Evolutionary conservation across 1,140 invertebrate species (phyloP).

Genomic region (Papilio glaucus): DNA sequence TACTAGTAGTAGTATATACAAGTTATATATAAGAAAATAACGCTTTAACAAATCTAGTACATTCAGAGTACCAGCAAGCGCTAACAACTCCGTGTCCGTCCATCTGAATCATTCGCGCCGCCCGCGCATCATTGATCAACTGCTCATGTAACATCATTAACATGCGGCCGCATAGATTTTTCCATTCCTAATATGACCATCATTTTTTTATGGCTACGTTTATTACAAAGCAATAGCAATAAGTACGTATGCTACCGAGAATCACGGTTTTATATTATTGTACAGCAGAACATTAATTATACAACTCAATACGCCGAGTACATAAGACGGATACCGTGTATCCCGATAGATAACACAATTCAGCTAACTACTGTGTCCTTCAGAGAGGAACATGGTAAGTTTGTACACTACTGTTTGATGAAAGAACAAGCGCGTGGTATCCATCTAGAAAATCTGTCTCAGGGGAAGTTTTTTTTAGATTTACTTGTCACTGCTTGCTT

Average conservation of each 20-base stretch:
- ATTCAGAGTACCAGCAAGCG: not conserved
- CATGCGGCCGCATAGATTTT: conserved; percentile 32
- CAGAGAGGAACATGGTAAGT: not conserved
- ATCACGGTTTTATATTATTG: not conserved
- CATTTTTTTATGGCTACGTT: conserved; percentile 3
- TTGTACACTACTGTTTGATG: not conserved
- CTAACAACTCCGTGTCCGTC: conserved; percentile 12
- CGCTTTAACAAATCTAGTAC: no score
- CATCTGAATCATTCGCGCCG: conserved; percentile 30
- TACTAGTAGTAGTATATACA: no score
- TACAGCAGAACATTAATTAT: not conserved
- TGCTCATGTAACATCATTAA: conserved; percentile 34
- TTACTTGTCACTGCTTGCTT: no score
- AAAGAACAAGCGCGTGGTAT: no score
- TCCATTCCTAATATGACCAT: conserved; percentile 35
- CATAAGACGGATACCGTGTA: no score
- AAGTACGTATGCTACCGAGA: not conserved
- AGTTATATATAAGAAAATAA: no score
- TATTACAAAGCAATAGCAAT: not conserved
- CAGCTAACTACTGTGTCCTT: conserved; percentile 8
- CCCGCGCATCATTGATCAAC: conserved; percentile 32
- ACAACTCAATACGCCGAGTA: no score
- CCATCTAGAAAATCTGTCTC: no score
- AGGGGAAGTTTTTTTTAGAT: no score
- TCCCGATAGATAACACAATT: no score